Evolutionary conservation across 2,888 invertebrate genomes (phyloP).

Genomic region (Notodonta ziczac): DNA sequence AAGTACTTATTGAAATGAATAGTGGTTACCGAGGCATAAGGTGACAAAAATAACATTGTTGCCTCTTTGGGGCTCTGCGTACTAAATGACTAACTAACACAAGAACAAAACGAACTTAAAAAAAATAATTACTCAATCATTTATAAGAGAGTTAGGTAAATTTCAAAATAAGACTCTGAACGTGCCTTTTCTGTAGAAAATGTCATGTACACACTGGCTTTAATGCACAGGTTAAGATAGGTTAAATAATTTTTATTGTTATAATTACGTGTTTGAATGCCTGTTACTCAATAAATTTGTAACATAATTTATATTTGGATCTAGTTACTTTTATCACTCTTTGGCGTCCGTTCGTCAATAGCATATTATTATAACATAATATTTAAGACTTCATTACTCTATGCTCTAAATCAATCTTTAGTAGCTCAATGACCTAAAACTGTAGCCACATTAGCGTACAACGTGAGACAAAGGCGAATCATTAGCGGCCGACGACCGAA

Average conservation of each 20-base stretch:
- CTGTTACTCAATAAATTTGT: neutral
- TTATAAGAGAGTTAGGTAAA: no score
- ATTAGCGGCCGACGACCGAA: conserved; percentile 27
- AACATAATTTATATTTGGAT: neutral
- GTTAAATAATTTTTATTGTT: neutral
- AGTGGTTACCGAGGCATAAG: no score
- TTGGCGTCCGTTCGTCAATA: no score
- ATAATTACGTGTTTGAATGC: neutral
- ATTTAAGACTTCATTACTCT: no score
- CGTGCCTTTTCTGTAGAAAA: neutral
- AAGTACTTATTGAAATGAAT: neutral
- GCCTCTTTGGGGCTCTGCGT: no score
- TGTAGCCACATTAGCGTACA: conserved; percentile 19
- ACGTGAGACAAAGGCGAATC: conserved; percentile 36
- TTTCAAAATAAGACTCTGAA: neutral
- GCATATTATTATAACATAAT: no score
- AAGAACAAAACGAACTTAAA: no score
- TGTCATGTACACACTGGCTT: neutral
- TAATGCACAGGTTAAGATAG: neutral
- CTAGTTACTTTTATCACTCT: no score
- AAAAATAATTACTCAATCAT: no score
- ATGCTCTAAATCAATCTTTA: neutral
- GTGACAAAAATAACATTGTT: no score
- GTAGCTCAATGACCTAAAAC: conserved; percentile 34
- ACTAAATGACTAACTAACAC: no score